Conservation (phyloP, 92 coral and sea anemone genomes). For the Heliopora coerulea region DNA sequence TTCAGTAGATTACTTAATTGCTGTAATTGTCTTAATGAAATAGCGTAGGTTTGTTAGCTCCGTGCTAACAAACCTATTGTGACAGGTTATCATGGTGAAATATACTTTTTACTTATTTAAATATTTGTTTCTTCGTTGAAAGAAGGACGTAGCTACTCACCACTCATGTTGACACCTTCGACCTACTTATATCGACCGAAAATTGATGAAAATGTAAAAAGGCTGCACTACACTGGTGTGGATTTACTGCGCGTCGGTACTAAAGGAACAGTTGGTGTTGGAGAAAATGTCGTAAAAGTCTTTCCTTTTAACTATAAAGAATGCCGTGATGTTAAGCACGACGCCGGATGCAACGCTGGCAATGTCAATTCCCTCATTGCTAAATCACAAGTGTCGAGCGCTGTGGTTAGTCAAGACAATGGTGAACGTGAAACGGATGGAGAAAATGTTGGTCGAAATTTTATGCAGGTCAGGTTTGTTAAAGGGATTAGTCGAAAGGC, state of each 20-base stretch:
- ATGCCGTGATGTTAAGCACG: too few species aligned
- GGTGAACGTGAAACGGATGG: too few species aligned
- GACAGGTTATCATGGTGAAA: neutral
- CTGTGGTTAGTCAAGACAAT: too few species aligned
- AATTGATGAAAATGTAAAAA: conserved; percentile 21
- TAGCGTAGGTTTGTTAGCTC: neutral
- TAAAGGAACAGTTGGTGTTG: neutral
- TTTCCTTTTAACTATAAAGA: conserved; percentile 18
- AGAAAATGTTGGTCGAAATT: too few species aligned
- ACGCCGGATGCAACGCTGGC: too few species aligned
- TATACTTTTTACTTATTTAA: neutral
- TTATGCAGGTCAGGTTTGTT: too few species aligned
- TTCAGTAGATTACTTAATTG: too few species aligned
- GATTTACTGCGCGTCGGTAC: conserved; percentile 30
- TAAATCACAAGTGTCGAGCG: too few species aligned
- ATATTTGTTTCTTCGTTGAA: neutral
- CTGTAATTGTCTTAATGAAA: too few species aligned
- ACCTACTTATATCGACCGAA: conserved; percentile 19
- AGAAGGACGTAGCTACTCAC: conserved; percentile 7
- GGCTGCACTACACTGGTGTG: conserved; percentile 9
- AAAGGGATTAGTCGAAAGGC: too few species aligned
- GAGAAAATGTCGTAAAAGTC: conserved; percentile 25
- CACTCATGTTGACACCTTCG: conserved; percentile 9
- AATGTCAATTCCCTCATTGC: too few species aligned
- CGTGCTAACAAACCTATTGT: neutral